These are phyloP conservation scores for Aspidiotus destructor DNA, from an alignment of 2,888 invertebrate genomes.

Conservation along the genomic window DNA sequence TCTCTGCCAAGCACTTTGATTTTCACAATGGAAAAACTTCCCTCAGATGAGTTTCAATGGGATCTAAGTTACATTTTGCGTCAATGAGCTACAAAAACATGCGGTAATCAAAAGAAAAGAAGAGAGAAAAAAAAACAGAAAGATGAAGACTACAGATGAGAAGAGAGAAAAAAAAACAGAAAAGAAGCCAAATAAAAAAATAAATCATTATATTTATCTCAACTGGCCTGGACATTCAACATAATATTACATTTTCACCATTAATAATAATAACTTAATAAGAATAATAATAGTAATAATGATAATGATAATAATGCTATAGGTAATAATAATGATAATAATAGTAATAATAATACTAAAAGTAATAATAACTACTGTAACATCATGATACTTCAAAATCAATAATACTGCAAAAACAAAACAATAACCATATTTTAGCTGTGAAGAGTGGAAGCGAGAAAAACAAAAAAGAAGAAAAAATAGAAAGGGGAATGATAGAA, in stretches of 20 bases:
- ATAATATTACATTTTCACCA: not conserved
- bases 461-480: conserved; percentile 8
- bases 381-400: too few species aligned
- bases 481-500: not conserved
- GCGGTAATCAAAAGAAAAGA: conserved; percentile 21
- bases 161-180: conserved; percentile 9
- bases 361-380: not conserved
- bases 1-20: not conserved
- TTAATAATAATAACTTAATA: not conserved
- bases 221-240: not conserved
- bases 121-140: not conserved
- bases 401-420: too few species aligned
- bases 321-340: not conserved
- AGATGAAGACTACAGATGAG: conserved; percentile 8
- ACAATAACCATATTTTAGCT: conserved; percentile 7
- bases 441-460: conserved; percentile 10
- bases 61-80: conserved; percentile 12
- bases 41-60: not conserved
- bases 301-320: not conserved
- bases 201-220: conserved; percentile 7
- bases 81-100: conserved; percentile 11
- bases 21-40: not conserved
- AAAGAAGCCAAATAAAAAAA: conserved; percentile 13
- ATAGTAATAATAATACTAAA: not conserved
- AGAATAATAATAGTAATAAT: conserved; percentile 2